These are phyloP conservation scores for Eueremaeus valkanovi DNA, from an alignment of 2,888 invertebrate genomes.

Conservation along the genomic window DNA sequence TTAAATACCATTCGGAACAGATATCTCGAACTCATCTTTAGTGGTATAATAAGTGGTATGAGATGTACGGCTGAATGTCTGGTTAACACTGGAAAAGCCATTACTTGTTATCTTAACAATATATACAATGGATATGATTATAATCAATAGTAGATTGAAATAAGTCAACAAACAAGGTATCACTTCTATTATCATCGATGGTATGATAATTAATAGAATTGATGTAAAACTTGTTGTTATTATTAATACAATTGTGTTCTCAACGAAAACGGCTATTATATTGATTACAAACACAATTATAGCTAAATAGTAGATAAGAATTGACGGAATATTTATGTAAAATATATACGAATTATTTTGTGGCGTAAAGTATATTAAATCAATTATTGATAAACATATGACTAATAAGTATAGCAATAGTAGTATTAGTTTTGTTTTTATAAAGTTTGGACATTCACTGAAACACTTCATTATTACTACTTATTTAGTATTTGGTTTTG, in stretches of 20 bases:
- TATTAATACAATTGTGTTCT: not conserved
- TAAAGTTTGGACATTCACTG: not conserved
- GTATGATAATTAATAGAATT: not conserved
- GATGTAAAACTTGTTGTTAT: slow-evolving; percentile 12
- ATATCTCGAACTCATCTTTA: not conserved
- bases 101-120: not conserved
- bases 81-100: not conserved
- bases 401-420: not conserved
- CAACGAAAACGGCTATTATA: not conserved
- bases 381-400: not conserved
- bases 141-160: slow-evolving; percentile 15
- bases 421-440: not conserved
- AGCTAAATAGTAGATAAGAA: not conserved
- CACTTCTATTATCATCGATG: slow-evolving; percentile 12
- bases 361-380: not conserved
- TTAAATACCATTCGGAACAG: not conserved
- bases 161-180: slow-evolving; percentile 14
- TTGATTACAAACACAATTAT: not conserved
- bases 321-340: not conserved
- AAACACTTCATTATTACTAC: not conserved
- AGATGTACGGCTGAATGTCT: not conserved
- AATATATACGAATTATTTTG: not conserved
- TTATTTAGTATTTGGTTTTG: not conserved
- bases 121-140: slow-evolving; percentile 18
- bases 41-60: not conserved